Conservation (phyloP, 2,113 vertebrate species). For the Amblyornis subalaris region DNA sequence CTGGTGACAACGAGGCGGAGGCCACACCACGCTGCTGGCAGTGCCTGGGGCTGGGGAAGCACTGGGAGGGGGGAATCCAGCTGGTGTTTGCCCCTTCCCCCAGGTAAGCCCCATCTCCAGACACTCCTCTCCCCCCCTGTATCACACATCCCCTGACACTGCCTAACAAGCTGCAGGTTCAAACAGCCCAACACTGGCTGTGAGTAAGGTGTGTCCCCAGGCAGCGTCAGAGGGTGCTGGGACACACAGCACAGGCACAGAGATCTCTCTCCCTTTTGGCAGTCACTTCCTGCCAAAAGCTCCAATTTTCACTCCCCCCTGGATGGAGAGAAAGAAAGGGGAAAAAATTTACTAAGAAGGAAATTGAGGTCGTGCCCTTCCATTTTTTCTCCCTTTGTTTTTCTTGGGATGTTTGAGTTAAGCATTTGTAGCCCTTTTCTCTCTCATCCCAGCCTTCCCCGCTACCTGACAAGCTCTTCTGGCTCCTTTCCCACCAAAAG, state of each 20-base stretch:
- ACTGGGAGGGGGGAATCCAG: background rate
- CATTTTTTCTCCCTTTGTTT: background rate
- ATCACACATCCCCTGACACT: background rate
- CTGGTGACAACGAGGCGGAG: background rate
- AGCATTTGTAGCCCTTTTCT: background rate
- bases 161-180: background rate
- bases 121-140: background rate
- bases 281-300: background rate
- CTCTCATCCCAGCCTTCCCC: background rate
- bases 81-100: background rate
- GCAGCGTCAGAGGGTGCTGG: background rate
- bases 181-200: background rate
- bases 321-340: background rate
- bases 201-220: background rate
- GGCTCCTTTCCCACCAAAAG: background rate
- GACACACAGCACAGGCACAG: background rate
- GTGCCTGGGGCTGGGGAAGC: background rate
- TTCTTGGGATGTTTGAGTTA: background rate
- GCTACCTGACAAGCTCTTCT: background rate
- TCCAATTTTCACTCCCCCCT: background rate
- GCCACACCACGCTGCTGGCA: background rate
- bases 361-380: constrained; percentile 33
- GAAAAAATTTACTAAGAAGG: background rate
- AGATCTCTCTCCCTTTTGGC: background rate
- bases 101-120: background rate